phyloP scores from a whole-genome alignment of 2,888 invertebrate genomes.

The Lapara coniferarum region DNA sequence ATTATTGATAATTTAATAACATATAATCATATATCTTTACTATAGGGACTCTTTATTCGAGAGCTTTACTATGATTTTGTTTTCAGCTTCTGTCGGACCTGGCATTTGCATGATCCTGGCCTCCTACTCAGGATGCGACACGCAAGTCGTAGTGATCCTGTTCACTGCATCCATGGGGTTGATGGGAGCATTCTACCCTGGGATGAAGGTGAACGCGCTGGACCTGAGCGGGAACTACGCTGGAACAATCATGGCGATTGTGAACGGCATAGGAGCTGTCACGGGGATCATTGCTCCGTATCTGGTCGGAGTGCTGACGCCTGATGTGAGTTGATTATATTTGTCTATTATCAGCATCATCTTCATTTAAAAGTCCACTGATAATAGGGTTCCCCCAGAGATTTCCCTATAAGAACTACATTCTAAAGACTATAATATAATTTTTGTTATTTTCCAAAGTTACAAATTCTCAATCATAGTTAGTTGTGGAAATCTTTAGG shows the following conservation, averaged over 20 bases:
- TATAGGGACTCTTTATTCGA: no score
- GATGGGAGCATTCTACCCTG: conserved; percentile 88
- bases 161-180: conserved; percentile 87
- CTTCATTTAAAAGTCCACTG: no score
- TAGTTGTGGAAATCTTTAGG: no score
- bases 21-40: no score
- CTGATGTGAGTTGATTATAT: conserved; percentile 79
- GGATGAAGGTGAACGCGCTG: conserved; percentile 87
- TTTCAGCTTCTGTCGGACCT: conserved; percentile 86
- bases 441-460: no score
- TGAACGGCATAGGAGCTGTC: conserved; percentile 88
- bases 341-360: not conserved
- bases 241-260: conserved; percentile 87
- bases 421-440: no score
- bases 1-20: no score
- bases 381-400: no score
- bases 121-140: conserved; percentile 87
- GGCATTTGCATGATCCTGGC: conserved; percentile 87
- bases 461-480: no score
- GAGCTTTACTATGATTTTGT: no score
- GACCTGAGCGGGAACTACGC: conserved; percentile 87
- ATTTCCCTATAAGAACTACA: no score
- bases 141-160: conserved; percentile 82
- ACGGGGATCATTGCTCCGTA: conserved; percentile 88
- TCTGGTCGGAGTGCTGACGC: conserved; percentile 86